A percentile compares a stretch with the other conserved stretches of the same genome.
Evolutionary conservation across 2,113 vertebrate genomes (phyloP).

Genomic region (Myotis brandtii): DNA sequence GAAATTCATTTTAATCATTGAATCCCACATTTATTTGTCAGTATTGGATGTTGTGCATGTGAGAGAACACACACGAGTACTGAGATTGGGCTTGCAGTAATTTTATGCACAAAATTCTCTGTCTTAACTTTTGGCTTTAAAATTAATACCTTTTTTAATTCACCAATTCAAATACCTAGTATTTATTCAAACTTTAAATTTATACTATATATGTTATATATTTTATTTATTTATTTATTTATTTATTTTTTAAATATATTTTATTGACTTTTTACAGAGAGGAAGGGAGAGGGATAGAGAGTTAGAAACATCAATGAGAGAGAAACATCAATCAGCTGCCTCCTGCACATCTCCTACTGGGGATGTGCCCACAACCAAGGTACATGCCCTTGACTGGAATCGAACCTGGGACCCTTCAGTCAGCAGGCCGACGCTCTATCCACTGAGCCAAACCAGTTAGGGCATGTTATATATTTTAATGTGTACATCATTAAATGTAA

Average conservation of each 20-base stretch:
- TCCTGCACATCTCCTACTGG: too few species aligned
- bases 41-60: neutral
- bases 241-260: too few species aligned
- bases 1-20: neutral
- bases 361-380: too few species aligned
- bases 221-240: too few species aligned
- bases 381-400: too few species aligned
- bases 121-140: constrained; percentile 25
- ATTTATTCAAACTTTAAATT: neutral
- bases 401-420: too few species aligned
- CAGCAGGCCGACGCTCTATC: too few species aligned
- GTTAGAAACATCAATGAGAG: too few species aligned
- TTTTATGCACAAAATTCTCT: neutral
- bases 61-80: fast-evolving
- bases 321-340: too few species aligned
- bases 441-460: too few species aligned
- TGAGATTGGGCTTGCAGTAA: neutral
- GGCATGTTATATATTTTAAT: neutral
- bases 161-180: neutral
- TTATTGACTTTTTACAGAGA: too few species aligned
- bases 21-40: neutral
- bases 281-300: too few species aligned
- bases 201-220: neutral
- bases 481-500: neutral
- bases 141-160: neutral